These are phyloP conservation scores for Crotalus helleri DNA, from an alignment of 2,113 vertebrate species.

Conservation along the genomic window DNA sequence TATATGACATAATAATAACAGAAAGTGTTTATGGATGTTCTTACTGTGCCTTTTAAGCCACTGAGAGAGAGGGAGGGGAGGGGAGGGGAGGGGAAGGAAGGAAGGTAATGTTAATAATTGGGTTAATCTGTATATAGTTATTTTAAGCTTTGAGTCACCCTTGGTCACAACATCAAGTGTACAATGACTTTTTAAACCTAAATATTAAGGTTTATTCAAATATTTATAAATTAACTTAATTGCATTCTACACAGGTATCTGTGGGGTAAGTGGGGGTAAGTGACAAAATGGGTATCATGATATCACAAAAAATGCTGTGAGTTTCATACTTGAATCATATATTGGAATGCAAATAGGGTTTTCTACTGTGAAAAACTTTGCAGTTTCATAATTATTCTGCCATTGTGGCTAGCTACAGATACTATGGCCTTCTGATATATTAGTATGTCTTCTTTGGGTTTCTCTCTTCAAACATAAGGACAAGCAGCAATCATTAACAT, in stretches of 20 bases:
- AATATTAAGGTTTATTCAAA: neutral
- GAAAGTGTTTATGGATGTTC: neutral
- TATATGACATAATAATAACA: neutral
- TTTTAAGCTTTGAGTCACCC: constrained; percentile 16
- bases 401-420: neutral
- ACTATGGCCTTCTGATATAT: constrained; percentile 33
- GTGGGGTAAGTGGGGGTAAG: neutral
- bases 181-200: constrained; percentile 38
- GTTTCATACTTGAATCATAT: neutral
- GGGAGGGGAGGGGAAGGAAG: neutral
- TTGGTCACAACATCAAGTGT: constrained; percentile 18
- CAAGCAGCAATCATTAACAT: constrained; percentile 38
- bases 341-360: neutral
- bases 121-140: neutral
- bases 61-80: neutral
- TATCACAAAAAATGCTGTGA: neutral
- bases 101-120: neutral
- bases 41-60: neutral
- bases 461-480: constrained; percentile 45
- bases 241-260: neutral
- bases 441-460: constrained; percentile 17
- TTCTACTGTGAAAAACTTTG: neutral
- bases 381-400: neutral
- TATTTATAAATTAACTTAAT: constrained; percentile 33
- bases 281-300: neutral